Conservation (phyloP, 2,113 vertebrate genomes). For the Grammomys surdaster region DNA sequence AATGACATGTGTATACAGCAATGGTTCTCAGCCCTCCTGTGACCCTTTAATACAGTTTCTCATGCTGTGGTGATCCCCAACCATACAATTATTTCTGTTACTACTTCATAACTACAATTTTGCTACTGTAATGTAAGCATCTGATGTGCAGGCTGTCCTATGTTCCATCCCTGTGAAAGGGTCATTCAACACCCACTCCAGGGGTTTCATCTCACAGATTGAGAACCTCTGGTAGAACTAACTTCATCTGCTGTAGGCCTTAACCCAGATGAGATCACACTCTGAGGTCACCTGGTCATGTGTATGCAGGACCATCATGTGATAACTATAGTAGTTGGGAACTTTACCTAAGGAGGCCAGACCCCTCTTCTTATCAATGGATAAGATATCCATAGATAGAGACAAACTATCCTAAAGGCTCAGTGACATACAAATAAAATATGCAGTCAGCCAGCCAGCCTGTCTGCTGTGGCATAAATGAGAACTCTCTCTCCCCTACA, state of each 20-base stretch:
- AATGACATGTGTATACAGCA: not conserved
- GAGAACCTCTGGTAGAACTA: no score
- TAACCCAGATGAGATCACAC: not conserved
- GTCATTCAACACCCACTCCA: no score
- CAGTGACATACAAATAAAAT: not conserved
- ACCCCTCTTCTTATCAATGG: not conserved
- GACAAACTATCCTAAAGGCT: not conserved
- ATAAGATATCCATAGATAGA: not conserved
- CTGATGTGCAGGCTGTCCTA: not conserved
- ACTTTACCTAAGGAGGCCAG: not conserved
- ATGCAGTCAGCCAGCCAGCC: no score
- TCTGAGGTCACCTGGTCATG: not conserved
- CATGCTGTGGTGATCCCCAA: no score
- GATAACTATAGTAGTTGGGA: not conserved
- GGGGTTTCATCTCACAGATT: no score
- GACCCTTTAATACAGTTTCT: no score
- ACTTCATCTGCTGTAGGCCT: no score
- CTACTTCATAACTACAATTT: no score
- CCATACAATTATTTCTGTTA: no score
- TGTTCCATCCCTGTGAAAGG: no score
- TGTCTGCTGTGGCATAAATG: not conserved
- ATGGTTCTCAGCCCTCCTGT: no score
- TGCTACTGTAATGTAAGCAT: not conserved
- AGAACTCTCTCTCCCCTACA: not conserved
- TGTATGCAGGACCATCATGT: not conserved